Percentiles rank a stretch among this genome's conserved stretches.
Evolutionary conservation across 2,888 invertebrate species (phyloP).

Genomic region (Aporophyla nigra): DNA sequence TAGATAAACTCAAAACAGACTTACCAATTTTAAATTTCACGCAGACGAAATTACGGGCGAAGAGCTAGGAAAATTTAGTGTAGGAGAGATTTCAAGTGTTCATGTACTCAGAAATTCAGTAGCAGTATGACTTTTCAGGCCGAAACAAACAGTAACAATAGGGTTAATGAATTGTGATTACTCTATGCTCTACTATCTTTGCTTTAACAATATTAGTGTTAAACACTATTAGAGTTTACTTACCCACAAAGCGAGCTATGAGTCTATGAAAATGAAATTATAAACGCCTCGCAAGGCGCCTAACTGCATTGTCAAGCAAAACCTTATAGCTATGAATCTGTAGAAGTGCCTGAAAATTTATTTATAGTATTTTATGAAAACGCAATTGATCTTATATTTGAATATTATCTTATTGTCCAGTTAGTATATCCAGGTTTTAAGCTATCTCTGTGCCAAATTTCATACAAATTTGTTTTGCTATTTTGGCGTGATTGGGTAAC

Average conservation of each 20-base stretch:
- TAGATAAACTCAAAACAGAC: too few relatives aligned
- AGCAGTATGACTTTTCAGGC: not conserved
- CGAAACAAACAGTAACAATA: not conserved
- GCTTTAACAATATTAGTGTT: not conserved
- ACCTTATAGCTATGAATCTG: not conserved
- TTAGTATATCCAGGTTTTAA: too few relatives aligned
- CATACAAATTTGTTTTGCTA: too few relatives aligned
- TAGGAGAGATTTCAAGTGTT: not conserved
- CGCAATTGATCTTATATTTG: too few relatives aligned
- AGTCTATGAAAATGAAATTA: conserved; percentile 8
- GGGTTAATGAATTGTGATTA: not conserved
- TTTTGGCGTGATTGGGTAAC: too few relatives aligned
- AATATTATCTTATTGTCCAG: too few relatives aligned
- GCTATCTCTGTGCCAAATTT: too few relatives aligned
- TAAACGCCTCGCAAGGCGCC: conserved; percentile 30
- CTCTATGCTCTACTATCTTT: not conserved
- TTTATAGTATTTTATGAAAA: too few relatives aligned
- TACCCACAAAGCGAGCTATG: not conserved
- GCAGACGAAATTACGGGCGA: too few relatives aligned
- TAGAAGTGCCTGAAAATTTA: conserved; percentile 24
- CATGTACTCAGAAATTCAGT: not conserved
- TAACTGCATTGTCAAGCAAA: conserved; percentile 42
- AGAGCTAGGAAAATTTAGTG: too few relatives aligned
- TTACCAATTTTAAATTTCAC: too few relatives aligned
- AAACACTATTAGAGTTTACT: too few relatives aligned